A percentile compares a stretch with the other conserved stretches of the same genome.
Conservation (phyloP, 2,797 vertebrate species). For the Poeciliopsis presidionis region DNA sequence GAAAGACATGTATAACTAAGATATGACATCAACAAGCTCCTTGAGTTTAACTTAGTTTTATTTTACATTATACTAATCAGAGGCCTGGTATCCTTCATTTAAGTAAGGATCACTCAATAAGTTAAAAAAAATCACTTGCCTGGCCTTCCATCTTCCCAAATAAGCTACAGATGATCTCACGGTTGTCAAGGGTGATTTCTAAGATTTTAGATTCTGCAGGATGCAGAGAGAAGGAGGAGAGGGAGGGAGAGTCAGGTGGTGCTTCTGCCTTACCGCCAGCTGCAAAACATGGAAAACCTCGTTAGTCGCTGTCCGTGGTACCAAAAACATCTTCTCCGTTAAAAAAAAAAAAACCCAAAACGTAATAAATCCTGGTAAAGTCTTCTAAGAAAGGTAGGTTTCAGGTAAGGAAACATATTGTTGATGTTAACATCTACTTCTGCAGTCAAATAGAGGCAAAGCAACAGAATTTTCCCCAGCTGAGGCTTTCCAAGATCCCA, state of each 20-base stretch:
- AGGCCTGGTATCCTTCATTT: not conserved
- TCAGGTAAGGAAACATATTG: not conserved
- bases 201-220: slow-evolving; percentile 2
- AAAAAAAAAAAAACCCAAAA: fast-evolving
- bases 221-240: not conserved
- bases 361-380: not conserved
- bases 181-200: not conserved
- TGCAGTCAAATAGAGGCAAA: not conserved
- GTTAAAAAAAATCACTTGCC: slow-evolving; percentile 32
- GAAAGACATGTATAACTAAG: not conserved
- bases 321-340: not conserved
- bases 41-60: fast-evolving
- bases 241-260: slow-evolving; percentile 42
- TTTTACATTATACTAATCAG: not conserved
- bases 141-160: slow-evolving; percentile 58
- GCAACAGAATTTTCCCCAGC: fast-evolving
- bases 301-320: slow-evolving; percentile 66
- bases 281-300: slow-evolving; percentile 34
- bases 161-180: no score
- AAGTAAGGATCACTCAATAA: not conserved
- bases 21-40: not conserved
- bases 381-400: fast-evolving
- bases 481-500: not conserved
- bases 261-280: slow-evolving; percentile 18
- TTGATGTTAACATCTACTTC: not conserved